Conservation (phyloP, 2,888 invertebrate genomes). For the Harpagoxenus sublaevis region DNA sequence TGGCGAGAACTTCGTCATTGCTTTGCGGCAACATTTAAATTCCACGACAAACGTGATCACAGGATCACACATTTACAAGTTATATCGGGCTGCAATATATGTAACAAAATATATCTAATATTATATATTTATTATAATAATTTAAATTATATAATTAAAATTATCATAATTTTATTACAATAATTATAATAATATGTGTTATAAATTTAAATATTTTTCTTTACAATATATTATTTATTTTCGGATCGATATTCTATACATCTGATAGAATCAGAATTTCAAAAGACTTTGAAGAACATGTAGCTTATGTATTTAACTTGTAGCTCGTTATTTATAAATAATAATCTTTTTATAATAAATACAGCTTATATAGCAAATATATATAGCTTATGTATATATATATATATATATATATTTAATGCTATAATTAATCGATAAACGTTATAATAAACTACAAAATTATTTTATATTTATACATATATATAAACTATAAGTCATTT, state of each 20-base stretch:
- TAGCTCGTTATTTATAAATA: neutral
- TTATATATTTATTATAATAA: too few relatives aligned
- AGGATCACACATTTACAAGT: neutral
- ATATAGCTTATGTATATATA: neutral
- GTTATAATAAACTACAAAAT: neutral
- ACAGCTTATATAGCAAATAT: too few relatives aligned
- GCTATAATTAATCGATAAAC: neutral
- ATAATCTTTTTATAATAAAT: neutral
- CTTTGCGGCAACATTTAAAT: neutral
- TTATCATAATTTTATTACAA: too few relatives aligned
- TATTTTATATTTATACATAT: conserved; percentile 13
- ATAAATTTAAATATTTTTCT: neutral
- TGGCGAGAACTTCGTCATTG: neutral
- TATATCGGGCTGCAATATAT: neutral
- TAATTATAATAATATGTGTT: neutral
- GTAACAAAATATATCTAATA: too few relatives aligned
- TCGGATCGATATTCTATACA: neutral
- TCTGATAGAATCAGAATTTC: neutral
- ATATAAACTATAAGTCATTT: neutral
- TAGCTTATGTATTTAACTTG: neutral
- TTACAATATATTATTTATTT: neutral
- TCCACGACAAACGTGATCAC: neutral
- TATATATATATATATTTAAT: conserved; percentile 1
- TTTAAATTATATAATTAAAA: too few relatives aligned
- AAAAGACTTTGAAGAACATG: neutral